phyloP scores from a whole-genome alignment of 1,140 invertebrate species.

The Lepidostoma basale region DNA sequence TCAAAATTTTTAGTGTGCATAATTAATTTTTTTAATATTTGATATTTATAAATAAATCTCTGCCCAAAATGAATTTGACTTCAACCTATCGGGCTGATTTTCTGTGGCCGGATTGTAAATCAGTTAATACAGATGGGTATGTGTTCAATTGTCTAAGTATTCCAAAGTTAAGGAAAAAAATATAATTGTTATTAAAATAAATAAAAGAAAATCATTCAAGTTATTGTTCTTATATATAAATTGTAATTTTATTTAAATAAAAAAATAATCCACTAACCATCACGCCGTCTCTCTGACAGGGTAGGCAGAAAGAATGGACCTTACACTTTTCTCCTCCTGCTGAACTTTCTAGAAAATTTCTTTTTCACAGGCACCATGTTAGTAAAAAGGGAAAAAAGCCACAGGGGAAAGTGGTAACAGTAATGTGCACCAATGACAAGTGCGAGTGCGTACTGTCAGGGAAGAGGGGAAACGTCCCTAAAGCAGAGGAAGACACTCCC shows the following conservation, averaged over 20 bases:
- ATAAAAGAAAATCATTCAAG: neutral
- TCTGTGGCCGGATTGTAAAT: constrained; percentile 8
- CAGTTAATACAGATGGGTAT: neutral
- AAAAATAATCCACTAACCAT: too few relatives aligned
- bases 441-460: constrained; percentile 5
- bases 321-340: neutral
- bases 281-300: too few relatives aligned
- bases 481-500: neutral
- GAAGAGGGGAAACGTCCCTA: neutral
- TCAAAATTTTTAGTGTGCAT: too few relatives aligned
- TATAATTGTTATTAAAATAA: neutral
- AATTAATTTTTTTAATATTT: too few relatives aligned
- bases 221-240: neutral
- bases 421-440: neutral
- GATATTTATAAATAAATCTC: too few relatives aligned
- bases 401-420: neutral
- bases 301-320: too few relatives aligned
- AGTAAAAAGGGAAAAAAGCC: neutral
- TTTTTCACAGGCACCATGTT: constrained; percentile 7
- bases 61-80: constrained; percentile 14
- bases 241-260: neutral
- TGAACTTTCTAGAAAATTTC: neutral
- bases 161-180: neutral
- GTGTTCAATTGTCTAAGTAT: neutral
- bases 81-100: constrained; percentile 10